Evolutionary conservation across 2,888 invertebrate genomes (phyloP), one percentile per base, ranked within the genome.

Genomic region (Stenchaetothrips biformis): DNA sequence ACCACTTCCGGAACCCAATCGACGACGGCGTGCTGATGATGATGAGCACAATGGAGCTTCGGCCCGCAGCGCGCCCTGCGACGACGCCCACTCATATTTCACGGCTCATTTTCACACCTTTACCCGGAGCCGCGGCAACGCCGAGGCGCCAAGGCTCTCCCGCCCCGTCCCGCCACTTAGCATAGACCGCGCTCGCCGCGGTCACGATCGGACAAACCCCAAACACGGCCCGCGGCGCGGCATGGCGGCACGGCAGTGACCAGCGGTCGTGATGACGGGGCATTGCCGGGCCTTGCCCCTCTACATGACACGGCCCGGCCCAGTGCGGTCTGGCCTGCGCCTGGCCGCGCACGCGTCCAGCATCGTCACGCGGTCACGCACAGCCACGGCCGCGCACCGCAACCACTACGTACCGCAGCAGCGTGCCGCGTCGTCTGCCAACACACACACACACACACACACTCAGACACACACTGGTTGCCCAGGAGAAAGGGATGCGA

Each of bases 41-140:
- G 37, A 37, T 37, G 37, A 37, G 37, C 37, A 37, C 37, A 37
- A 37, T 37, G 37, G 37, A 4, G 37, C 37, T 2, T 1, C 37
- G 37, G 37, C 13, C 53, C 53, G 4, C 53, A 16, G 2, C 53
- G 3, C 53, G 53, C 53, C 8, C 13, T 18, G 13, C 53, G 16
- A 0, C 6, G 53, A 9, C 53, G 53, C 18, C 16, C 53, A 18
- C 16, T 53, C 53, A 53, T 53, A 53, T 53, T 53, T 53, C 53
- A 53, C 53, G 53, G 53, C 53, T 53, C 18, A 53, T 53, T 53
- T 53, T 53, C 53, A 18, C 89, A 77, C 89, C 88, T 80, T 92
- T 89, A 1, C 91, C 90, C 0, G 91, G 90, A 37, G 37, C 37
- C 37, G 0, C 91, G 91, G 11, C 91, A 89, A 37, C 89, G 85